Base-by-base conservation (phyloP, 1,140 invertebrate genomes). In the Eupristina koningsbergeri region DNA sequence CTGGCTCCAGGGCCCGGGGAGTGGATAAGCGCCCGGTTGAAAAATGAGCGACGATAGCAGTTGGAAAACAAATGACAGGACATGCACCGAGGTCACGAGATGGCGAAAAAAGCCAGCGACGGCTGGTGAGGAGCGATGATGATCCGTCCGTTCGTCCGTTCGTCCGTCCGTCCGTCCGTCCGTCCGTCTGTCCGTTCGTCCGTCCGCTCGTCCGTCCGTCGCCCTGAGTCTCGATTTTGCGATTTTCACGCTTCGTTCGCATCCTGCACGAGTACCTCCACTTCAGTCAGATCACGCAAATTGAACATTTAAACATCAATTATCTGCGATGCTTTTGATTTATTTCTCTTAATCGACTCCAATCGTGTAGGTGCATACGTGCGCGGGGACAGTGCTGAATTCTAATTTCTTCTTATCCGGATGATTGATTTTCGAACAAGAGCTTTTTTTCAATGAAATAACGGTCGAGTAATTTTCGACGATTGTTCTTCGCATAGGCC, bases 41-140 rank as follows among this genome's bases (percentile, higher is more conserved):
- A 91, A 91, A 91, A 91, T 91, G 90, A 92, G 88, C 88, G 89
- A 89, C 88, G 88, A 89, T 87, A 89, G 86, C n/a, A 22, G 45
- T 45, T 89, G 88, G 82, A 88, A 87, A 91, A 90, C 87, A 90
- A 91, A 90, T 89, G 89, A 89, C 87, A 86, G 39, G 19, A 47
- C 39, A 9, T 26, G 69, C 50, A 45, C 36, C 36, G 29, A 3
- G n/a, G 36, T n/a, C n/a, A n/a, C 3, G 36, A 41, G 67, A 71
- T 41, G 63, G 41, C 41, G 63, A 63, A 69, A 47, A 67, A 69
- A 22, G 36, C 31, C 61, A 26, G 26, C 26, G 53, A 17, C 45
- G n/a, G 73, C 15, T 6, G 34, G 11, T 34, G 41, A 15, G 13
- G 36, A 41, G 3, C n/a, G 80, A 61, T 29, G 80, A 81, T 47